These are phyloP conservation scores for Microtus ochrogaster DNA, from an alignment of 2,113 vertebrate species.

Conservation along the genomic window DNA sequence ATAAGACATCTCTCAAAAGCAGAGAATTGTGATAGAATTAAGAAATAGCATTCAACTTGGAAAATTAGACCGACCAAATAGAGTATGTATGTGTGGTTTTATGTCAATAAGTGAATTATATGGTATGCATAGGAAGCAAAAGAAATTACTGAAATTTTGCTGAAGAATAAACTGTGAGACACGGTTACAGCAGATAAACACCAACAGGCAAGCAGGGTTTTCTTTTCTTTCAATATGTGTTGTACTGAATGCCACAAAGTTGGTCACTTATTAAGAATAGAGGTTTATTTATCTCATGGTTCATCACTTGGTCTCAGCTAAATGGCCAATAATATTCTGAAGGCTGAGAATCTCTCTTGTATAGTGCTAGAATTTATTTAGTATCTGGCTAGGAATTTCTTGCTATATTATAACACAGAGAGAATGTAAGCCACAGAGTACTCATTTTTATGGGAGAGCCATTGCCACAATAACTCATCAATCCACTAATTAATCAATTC, in stretches of 20 bases:
- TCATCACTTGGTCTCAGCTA: not conserved
- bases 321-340: not conserved
- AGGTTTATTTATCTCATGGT: not conserved
- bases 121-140: not conserved
- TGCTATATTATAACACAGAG: not conserved
- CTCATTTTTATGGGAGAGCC: not conserved
- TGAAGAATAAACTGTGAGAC: not conserved
- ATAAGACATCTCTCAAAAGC: not conserved
- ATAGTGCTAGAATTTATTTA: not conserved
- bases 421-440: not conserved
- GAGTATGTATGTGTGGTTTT: not conserved
- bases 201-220: not conserved
- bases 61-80: not conserved
- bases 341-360: not conserved
- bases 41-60: constrained; percentile 5
- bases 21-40: not conserved
- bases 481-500: not conserved
- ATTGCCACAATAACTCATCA: not conserved
- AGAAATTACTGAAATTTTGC: not conserved
- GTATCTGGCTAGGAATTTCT: not conserved
- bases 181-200: not conserved
- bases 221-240: not conserved
- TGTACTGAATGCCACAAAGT: not conserved
- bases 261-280: not conserved
- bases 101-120: not conserved